A percentile compares a stretch with the other conserved stretches of the same genome.
phyloP scores from a whole-genome alignment of 2,113 vertebrate genomes.

The Pandion haliaetus region DNA sequence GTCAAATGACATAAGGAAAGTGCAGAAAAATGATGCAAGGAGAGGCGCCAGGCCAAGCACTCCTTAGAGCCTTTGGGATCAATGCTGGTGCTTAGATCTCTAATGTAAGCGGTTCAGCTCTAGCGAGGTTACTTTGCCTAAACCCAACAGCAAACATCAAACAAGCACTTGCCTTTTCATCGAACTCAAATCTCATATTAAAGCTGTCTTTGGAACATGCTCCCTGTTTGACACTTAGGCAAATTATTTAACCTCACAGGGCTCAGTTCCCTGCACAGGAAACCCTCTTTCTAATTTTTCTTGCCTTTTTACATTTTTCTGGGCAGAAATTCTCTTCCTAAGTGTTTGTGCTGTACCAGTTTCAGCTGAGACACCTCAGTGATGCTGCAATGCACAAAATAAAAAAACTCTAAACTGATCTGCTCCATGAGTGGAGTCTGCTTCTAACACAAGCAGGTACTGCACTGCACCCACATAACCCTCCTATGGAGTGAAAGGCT shows the following conservation, averaged over 20 bases:
- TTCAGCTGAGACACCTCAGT: not conserved
- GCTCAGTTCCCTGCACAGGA: not conserved
- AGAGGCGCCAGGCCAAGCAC: not conserved
- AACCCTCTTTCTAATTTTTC: not conserved
- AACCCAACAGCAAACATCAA: not conserved
- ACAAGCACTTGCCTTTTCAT: not conserved
- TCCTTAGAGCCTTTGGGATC: not conserved
- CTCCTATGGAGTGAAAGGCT: accelerated
- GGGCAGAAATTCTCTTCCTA: not conserved
- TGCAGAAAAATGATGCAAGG: not conserved
- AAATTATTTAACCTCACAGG: not conserved
- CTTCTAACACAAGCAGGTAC: not conserved
- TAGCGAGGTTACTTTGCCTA: not conserved
- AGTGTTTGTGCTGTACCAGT: not conserved
- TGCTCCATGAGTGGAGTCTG: not conserved
- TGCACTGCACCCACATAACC: accelerated
- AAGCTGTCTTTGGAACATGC: not conserved
- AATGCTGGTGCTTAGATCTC: not conserved
- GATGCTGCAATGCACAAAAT: not conserved
- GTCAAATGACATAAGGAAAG: not conserved
- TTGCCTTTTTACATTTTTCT: not conserved
- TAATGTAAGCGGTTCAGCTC: not conserved
- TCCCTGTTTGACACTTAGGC: not conserved
- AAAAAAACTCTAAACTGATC: not conserved
- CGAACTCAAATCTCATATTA: not conserved